Conservation (phyloP, 2,797 vertebrate species). For the Anguilla anguilla region DNA sequence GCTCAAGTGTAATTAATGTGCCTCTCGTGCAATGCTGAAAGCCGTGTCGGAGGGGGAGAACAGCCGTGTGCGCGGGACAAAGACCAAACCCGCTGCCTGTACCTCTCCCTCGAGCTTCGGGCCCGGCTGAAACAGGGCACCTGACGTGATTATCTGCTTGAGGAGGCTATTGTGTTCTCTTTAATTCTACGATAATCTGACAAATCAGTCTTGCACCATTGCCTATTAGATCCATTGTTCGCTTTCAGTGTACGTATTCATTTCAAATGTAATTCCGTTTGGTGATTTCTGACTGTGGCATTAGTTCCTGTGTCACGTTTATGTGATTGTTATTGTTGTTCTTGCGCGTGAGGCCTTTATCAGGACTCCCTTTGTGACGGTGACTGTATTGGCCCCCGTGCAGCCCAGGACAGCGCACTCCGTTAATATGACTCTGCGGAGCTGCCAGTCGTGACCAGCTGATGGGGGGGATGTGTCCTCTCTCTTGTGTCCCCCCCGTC, state of each 20-base stretch:
- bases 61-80: not conserved
- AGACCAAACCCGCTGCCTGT: not conserved
- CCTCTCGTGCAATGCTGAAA: slow-evolving; percentile 33
- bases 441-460: not conserved
- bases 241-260: not conserved
- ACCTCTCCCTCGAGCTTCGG: not conserved
- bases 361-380: not conserved
- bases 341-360: not conserved
- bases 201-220: not conserved
- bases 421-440: not conserved
- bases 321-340: not conserved
- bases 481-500: slow-evolving; percentile 61
- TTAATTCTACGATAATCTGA: not conserved
- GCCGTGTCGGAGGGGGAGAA: not conserved
- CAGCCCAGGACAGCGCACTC: not conserved
- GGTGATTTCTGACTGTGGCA: not conserved
- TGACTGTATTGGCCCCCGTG: not conserved
- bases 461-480: slow-evolving; percentile 3
- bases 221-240: not conserved
- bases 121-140: not conserved
- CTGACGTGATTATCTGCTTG: not conserved
- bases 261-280: not conserved
- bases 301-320: not conserved
- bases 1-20: slow-evolving; percentile 50
- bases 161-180: not conserved